Evolutionary conservation across 1,140 invertebrate genomes (phyloP), one percentile per base, ranked within the genome.

Genomic region (Lineus longissimus): DNA sequence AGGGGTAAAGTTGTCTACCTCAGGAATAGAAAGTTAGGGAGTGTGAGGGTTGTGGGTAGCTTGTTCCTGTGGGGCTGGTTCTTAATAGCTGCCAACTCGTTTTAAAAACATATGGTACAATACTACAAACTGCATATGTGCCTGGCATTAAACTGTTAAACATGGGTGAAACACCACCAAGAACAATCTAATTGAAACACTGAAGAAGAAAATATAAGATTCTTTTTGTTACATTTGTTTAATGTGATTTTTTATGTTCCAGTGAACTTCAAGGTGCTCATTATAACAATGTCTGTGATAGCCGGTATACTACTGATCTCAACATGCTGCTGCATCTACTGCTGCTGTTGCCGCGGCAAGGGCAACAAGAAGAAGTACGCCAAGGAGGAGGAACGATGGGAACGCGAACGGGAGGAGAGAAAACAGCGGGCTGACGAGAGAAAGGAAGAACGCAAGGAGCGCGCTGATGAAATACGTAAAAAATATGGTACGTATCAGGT

Each of bases 241-340:
- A 36, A 36, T 36, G 6, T 15, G 15, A 36, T 7, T 19, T 51
- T n/a, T 51, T 19, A 23, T 43, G 11, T 51, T 51, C 19, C 25
- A 51, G 47, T 51, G n/a, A 51, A 51, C n/a, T 51, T 51, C 47
- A 51, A 51, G 47, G 47, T n/a, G 4, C 25, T 51, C 9, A 23
- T 51, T 9, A 51, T 51, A 51, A 27, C 25, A 4, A 51, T 51
- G 47, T 6, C 19, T 27, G 47, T 51, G 19, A 19, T 51, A 19
- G 47, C 47, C 47, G 47, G 47, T n/a, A n/a, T 51, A 9, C n/a
- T 51, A 9, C 47, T 51, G 19, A 51, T 51, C n/a, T 51, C 47
- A 27, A 51, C 47, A 27, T 51, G 47, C 47, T 51, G 47, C 47
- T 51, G 47, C 25, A 51, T 51, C 47, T 51, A 51, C 25, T 51